These are phyloP conservation scores for Deilephila elpenor DNA, from an alignment of 2,888 invertebrate species.

Conservation along the genomic window DNA sequence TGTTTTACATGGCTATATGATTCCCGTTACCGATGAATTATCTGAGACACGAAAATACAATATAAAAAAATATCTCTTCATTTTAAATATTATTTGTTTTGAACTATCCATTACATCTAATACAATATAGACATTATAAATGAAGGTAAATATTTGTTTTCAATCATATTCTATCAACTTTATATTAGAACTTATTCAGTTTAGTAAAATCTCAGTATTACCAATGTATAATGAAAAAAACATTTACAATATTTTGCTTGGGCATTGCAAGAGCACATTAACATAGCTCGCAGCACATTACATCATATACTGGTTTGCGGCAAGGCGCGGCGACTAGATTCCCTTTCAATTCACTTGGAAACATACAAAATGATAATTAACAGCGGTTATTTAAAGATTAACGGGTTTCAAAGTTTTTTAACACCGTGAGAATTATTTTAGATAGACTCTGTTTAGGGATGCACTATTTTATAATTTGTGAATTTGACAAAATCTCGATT, in stretches of 20 bases:
- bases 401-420: background rate
- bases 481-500: no score
- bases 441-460: background rate
- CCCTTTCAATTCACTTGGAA: background rate
- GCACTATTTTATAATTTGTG: no score
- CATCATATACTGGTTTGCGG: conserved; percentile 1
- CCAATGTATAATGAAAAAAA: background rate
- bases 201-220: background rate
- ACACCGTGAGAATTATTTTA: background rate
- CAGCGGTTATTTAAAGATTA: background rate
- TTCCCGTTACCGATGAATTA: no score
- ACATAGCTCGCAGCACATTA: background rate
- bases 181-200: no score
- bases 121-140: no score
- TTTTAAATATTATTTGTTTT: no score
- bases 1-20: no score
- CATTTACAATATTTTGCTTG: background rate
- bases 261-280: conserved; percentile 4
- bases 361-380: background rate
- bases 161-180: no score
- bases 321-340: conserved; percentile 5
- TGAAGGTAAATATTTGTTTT: no score
- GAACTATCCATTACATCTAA: no score
- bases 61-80: no score
- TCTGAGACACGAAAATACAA: no score